These are phyloP conservation scores for Formica selysi DNA, from an alignment of 1,140 invertebrate species.

Conservation along the genomic window DNA sequence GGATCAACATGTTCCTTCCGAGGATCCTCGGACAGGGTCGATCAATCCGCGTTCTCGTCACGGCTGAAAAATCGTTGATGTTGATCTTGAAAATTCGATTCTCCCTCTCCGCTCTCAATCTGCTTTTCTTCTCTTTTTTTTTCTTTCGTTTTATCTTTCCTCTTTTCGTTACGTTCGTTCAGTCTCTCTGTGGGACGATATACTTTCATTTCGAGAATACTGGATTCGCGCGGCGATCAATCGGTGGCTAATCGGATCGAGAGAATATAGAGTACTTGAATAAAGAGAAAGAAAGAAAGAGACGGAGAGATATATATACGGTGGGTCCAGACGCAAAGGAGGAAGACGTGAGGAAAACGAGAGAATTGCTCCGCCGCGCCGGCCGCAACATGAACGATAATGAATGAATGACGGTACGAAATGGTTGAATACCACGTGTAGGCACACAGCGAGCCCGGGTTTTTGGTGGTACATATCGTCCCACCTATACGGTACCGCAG, in stretches of 20 bases:
- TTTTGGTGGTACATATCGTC: constrained; percentile 86
- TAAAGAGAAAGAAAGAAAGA: constrained; percentile 16
- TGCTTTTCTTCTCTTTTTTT: constrained; percentile 5
- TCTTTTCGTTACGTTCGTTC: not conserved
- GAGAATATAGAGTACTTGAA: constrained; percentile 18
- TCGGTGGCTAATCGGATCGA: constrained; percentile 7
- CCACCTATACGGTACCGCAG: constrained; percentile 82
- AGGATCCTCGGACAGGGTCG: not conserved
- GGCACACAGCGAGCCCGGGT: constrained; percentile 84
- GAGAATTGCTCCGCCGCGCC: constrained; percentile 65
- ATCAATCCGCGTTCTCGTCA: not conserved
- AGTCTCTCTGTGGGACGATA: not conserved
- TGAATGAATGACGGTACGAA: constrained; percentile 66
- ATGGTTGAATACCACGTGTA: constrained; percentile 78
- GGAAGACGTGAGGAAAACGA: constrained; percentile 53
- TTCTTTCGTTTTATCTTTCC: constrained; percentile 15
- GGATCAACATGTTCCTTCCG: constrained; percentile 21
- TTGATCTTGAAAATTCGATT: constrained; percentile 10
- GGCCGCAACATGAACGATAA: constrained; percentile 71
- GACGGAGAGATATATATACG: not conserved
- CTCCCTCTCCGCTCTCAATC: not conserved
- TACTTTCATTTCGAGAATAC: not conserved
- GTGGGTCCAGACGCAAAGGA: constrained; percentile 56
- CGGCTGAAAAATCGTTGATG: constrained; percentile 2
- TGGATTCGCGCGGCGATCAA: constrained; percentile 4